Percentiles rank a stretch among this genome's conserved stretches.
These are phyloP conservation scores for Acanthiza pusilla DNA, from an alignment of 2,797 vertebrate genomes.

Conservation along the genomic window DNA sequence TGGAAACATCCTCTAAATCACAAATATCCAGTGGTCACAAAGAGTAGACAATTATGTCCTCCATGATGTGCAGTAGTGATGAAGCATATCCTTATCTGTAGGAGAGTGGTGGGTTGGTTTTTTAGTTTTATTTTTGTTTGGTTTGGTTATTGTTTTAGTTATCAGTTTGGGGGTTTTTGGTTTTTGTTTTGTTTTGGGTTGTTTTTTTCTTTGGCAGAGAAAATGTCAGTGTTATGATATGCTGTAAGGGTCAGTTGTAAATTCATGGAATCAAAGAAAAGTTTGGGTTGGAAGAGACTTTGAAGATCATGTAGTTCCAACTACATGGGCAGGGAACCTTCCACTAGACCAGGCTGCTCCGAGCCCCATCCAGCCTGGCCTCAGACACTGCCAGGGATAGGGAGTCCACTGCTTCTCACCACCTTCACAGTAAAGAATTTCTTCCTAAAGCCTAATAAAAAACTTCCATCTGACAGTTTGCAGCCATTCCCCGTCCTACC, in stretches of 20 bases:
- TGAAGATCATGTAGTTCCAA: not conserved
- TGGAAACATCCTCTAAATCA: not conserved
- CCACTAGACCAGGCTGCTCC: not conserved
- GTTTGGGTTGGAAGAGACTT: not conserved
- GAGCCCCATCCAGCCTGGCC: not conserved
- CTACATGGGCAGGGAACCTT: not conserved
- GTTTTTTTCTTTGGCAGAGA: not conserved
- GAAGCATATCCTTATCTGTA: not conserved
- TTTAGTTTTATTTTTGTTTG: not conserved
- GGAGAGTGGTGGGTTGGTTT: not conserved
- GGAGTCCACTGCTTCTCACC: not conserved
- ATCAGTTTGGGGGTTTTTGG: not conserved
- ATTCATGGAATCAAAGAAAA: not conserved
- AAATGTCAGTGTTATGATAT: not conserved
- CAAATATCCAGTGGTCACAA: not conserved
- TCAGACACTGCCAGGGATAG: not conserved
- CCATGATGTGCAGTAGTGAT: not conserved
- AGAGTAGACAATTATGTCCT: not conserved
- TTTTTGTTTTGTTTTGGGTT: no score
- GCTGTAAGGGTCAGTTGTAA: not conserved
- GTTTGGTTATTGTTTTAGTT: not conserved
- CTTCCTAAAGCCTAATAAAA: not conserved
- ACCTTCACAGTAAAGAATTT: not conserved
- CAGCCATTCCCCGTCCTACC: not conserved
- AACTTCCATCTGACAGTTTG: not conserved